phyloP scores from a whole-genome alignment of 2,888 invertebrate species.

The Philonicus albiceps region DNA sequence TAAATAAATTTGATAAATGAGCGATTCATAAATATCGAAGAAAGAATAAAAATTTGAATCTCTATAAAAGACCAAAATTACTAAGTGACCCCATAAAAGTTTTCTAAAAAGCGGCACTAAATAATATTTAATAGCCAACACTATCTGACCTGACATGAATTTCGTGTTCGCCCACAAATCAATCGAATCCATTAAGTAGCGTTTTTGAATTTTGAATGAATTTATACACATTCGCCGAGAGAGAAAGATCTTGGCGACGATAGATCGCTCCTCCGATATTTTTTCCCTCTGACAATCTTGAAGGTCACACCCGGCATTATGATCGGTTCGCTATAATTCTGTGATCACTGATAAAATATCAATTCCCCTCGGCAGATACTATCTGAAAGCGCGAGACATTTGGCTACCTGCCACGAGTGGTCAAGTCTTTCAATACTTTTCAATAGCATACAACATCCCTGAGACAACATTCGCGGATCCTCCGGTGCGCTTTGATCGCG shows the following conservation, averaged over 20 bases:
- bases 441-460: background rate
- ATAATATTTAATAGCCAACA: background rate
- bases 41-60: too few species aligned
- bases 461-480: background rate
- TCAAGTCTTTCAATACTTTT: background rate
- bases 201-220: background rate
- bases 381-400: background rate
- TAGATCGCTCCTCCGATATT: background rate
- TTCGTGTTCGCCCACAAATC: background rate
- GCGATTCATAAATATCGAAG: too few species aligned
- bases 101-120: background rate
- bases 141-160: background rate
- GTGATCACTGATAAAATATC: conserved; percentile 6
- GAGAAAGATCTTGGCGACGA: background rate
- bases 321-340: background rate
- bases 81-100: background rate
- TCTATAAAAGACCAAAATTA: too few species aligned
- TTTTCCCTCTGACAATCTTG: background rate
- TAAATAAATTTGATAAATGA: too few species aligned
- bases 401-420: conserved; percentile 18
- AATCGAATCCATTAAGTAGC: background rate
- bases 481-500: background rate
- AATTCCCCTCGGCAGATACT: background rate
- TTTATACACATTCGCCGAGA: background rate
- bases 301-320: conserved; percentile 3